Evolutionary conservation across 2,113 vertebrate genomes (phyloP).

Genomic region (Odobenus rosmarus): DNA sequence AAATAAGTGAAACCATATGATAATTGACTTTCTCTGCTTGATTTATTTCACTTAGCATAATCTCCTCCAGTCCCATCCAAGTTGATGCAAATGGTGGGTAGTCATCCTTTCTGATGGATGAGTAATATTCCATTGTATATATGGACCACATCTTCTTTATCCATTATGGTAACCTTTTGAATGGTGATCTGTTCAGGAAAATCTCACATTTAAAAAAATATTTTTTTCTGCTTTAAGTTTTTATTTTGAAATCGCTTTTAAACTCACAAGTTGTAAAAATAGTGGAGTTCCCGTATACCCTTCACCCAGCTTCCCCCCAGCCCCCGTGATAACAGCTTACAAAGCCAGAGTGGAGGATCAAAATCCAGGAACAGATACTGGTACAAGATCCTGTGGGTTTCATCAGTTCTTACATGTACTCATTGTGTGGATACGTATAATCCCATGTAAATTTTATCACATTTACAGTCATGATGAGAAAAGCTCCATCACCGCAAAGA

Average conservation of each 20-base stretch:
- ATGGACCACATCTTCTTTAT: too few relatives aligned
- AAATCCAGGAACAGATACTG: not conserved
- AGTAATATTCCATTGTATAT: too few relatives aligned
- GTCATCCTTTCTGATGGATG: too few relatives aligned
- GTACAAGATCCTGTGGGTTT: rapidly evolving
- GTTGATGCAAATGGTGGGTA: too few relatives aligned
- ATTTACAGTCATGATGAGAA: not conserved
- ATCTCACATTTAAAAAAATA: not conserved
- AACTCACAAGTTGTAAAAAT: not conserved
- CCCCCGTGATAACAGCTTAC: not conserved
- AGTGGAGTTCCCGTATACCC: not conserved
- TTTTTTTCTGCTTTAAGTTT: not conserved
- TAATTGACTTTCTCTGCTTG: too few relatives aligned
- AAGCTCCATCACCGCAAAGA: not conserved
- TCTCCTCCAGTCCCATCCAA: too few relatives aligned
- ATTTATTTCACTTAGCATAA: too few relatives aligned
- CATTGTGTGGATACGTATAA: rapidly evolving
- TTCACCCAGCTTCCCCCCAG: not conserved
- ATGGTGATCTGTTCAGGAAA: not conserved
- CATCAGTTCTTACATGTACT: not conserved
- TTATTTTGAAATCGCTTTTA: not conserved
- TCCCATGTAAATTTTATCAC: not conserved
- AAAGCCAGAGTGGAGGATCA: rapidly evolving
- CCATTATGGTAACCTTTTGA: not conserved
- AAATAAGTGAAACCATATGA: too few relatives aligned